Evolutionary conservation across 2,113 vertebrate species (phyloP).

Genomic region (Accipiter cooperii): DNA sequence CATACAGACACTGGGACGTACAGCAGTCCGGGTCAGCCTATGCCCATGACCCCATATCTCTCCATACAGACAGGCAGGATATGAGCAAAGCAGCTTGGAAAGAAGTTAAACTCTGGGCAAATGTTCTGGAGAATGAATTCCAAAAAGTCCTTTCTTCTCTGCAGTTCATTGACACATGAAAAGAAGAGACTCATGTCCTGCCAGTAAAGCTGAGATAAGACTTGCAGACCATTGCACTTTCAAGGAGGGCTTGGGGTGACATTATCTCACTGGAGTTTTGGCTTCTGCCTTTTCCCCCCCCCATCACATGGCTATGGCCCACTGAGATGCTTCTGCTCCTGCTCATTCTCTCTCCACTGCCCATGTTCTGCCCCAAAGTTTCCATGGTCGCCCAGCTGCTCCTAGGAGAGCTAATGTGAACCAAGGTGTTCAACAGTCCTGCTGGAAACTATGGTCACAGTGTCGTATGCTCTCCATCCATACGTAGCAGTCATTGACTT

Average conservation of each 20-base stretch:
- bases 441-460: rapidly evolving
- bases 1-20: background rate
- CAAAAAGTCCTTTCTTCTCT: background rate
- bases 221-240: background rate
- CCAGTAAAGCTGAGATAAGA: background rate
- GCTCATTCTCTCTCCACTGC: background rate
- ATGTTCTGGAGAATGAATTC: background rate
- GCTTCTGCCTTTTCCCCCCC: background rate
- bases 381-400: background rate
- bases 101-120: background rate
- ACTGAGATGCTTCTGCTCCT: background rate
- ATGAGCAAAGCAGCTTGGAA: background rate
- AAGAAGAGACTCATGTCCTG: background rate
- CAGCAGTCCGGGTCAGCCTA: rapidly evolving
- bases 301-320: rapidly evolving
- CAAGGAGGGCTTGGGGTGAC: background rate
- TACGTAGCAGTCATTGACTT: rapidly evolving
- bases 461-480: background rate
- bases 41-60: background rate
- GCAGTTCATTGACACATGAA: conserved; percentile 21
- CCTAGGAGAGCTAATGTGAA: background rate
- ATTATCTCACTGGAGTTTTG: background rate
- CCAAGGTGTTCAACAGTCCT: background rate
- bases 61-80: background rate
- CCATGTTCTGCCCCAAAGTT: background rate